Percentiles rank a stretch among this genome's conserved stretches.
Conservation (phyloP, 2,113 vertebrate species). For the Esox niger region DNA sequence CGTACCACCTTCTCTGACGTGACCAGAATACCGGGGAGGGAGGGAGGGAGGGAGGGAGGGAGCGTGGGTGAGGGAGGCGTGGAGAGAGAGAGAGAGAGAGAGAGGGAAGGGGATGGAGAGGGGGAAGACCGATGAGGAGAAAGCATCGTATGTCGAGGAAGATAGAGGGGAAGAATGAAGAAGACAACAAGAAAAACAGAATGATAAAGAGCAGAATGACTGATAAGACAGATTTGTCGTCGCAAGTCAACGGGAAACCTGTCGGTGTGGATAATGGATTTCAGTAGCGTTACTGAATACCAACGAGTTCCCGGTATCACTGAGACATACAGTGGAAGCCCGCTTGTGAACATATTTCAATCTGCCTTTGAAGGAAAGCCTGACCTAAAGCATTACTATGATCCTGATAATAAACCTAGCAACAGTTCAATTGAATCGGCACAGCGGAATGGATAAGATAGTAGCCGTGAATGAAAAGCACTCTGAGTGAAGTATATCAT, state of each 20-base stretch:
- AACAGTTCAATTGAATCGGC: slow-evolving; percentile 10
- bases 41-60: too few relatives aligned
- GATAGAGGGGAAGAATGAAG: background rate
- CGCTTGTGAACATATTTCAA: slow-evolving; percentile 34
- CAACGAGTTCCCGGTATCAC: slow-evolving; percentile 17
- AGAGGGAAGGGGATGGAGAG: background rate
- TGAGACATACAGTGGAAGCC: background rate
- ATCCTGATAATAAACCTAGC: slow-evolving; percentile 19
- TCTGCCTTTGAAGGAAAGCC: slow-evolving; percentile 10
- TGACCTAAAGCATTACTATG: background rate
- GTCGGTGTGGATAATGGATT: slow-evolving; percentile 27
- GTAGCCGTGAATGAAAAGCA: too few relatives aligned
- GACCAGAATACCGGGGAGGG: slow-evolving; percentile 8
- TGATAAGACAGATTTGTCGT: background rate
- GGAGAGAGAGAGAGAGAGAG: slow-evolving; percentile 1
- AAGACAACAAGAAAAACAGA: background rate
- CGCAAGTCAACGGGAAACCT: background rate
- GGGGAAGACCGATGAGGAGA: slow-evolving; percentile 3
- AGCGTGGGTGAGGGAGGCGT: too few relatives aligned
- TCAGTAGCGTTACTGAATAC: slow-evolving; percentile 20
- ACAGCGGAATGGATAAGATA: background rate
- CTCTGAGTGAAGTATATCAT: too few relatives aligned
- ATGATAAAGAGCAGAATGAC: background rate
- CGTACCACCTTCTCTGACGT: background rate
- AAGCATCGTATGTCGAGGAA: background rate